Base-by-base conservation (phyloP, 2,888 invertebrate species). In the Polydrusus tereticollis region DNA sequence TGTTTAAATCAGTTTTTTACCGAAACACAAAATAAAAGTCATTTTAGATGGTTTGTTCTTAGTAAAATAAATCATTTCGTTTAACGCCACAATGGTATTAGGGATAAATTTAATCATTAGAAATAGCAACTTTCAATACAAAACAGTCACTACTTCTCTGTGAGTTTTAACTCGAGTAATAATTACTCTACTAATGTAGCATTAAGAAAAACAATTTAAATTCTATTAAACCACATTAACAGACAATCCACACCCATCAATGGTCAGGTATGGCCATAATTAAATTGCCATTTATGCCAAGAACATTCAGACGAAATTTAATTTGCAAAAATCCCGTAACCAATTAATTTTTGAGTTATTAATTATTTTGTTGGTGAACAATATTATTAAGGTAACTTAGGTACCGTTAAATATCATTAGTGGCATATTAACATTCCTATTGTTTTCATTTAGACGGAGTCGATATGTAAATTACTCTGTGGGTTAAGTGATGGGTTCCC, bases 241-340 rank as follows among this genome's bases (percentile, higher is more conserved):
- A 10, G n/a, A 12, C 33, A 33, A 33, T 33, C 33, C 33, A 36
- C 36, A 55, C 16, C n/a, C 52, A 29, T 55, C 16, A 33, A 29
- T 12, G 12, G 26, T 26, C 52, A 18, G 16, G 29, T 18, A 55
- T n/a, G n/a, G 18, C 1, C 2, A 18, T 55, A 55, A 55, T 55
- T 55, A 55, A 55, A 29, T 55, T 29, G 8, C 29, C 29, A 55
- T 55, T 55, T 26, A 7, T 20, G 26, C 5, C n/a, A 23, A 50
- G 26, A 5, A 6, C 33, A 55, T 33, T 16, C 14, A 29, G 52
- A 29, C 29, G 10, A 55, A 55, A 55, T 55, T 8, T 26, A 55
- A 55, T 29, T 55, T 23, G 52, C 52, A 18, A 55, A 29, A 52
- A 55, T 55, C 16, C 18, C 29, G 29, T 55, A 29, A 55, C 52